Conservation (phyloP, 37 sponge, comb jelly and placozoan genomes). For the Oscarella lobularis region DNA sequence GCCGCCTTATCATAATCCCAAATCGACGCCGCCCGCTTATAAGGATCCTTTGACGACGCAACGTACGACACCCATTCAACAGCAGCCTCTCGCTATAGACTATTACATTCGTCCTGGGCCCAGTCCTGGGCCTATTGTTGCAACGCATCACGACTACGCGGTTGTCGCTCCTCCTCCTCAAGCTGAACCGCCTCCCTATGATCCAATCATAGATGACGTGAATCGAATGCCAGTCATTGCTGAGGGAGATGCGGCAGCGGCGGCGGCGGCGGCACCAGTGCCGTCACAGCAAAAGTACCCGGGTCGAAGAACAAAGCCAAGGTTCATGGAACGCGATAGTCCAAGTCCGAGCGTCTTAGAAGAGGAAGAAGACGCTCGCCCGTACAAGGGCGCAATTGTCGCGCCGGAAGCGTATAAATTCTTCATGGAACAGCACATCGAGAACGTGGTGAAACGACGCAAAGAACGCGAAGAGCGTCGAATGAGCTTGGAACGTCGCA, state of each 20-base stretch:
- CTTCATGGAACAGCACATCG: constrained; percentile 87
- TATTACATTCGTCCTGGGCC: not conserved
- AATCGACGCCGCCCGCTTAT: not conserved
- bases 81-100: not conserved
- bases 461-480: constrained; percentile 67
- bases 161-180: not conserved
- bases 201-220: not conserved
- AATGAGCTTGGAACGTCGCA: constrained; percentile 68
- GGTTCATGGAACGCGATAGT: constrained; percentile 13
- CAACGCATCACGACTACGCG: not conserved
- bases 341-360: no score
- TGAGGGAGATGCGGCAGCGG: not conserved
- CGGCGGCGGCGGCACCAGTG: not conserved
- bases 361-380: constrained; percentile 58
- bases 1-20: not conserved
- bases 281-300: not conserved
- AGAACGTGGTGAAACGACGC: constrained; percentile 61
- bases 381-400: constrained; percentile 31
- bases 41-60: not conserved
- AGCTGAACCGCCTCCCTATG: not conserved
- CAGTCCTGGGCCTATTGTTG: not conserved
- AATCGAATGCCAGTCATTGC: not conserved
- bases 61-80: not conserved
- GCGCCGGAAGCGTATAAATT: constrained; percentile 93
- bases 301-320: not conserved